phyloP scores from a whole-genome alignment of 2,113 vertebrate species.

The Pristiophorus japonicus region DNA sequence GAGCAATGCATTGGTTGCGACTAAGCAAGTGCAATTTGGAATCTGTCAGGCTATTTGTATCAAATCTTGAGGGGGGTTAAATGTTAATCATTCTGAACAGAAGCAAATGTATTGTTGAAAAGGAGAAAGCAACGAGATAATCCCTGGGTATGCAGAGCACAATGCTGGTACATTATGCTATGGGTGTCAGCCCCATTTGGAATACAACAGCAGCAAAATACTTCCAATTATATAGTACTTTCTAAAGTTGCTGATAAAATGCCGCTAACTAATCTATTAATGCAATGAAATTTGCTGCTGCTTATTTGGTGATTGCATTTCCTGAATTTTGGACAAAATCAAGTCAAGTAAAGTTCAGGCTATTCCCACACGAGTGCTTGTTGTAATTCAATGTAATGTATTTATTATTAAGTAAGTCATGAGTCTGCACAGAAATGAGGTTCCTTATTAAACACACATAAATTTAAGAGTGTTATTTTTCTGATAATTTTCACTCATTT shows the following conservation, averaged over 20 bases:
- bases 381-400: background rate
- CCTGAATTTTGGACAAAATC: background rate
- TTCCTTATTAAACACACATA: background rate
- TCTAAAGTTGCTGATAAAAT: background rate
- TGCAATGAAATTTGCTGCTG: constrained; percentile 1
- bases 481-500: background rate
- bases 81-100: constrained; percentile 58
- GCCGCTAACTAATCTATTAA: background rate
- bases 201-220: constrained; percentile 42
- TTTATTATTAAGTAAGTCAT: background rate
- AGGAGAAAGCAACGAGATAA: constrained; percentile 64
- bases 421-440: background rate
- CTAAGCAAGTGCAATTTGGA: constrained; percentile 58
- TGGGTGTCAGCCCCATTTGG: constrained; percentile 48
- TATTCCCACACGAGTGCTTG: background rate
- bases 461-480: background rate
- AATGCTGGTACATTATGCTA: constrained; percentile 52
- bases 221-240: background rate
- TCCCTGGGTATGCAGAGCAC: constrained; percentile 58
- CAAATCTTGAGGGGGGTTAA: constrained; percentile 64
- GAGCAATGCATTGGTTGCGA: constrained; percentile 51
- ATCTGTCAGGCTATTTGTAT: constrained; percentile 58
- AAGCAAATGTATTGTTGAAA: constrained; percentile 58
- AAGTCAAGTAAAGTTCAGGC: constrained; percentile 3
- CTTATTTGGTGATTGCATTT: constrained; percentile 16